A percentile compares a stretch with the other conserved stretches of the same genome.
phyloP scores from a whole-genome alignment of 2,888 invertebrate species.

The Limnephilus marmoratus region DNA sequence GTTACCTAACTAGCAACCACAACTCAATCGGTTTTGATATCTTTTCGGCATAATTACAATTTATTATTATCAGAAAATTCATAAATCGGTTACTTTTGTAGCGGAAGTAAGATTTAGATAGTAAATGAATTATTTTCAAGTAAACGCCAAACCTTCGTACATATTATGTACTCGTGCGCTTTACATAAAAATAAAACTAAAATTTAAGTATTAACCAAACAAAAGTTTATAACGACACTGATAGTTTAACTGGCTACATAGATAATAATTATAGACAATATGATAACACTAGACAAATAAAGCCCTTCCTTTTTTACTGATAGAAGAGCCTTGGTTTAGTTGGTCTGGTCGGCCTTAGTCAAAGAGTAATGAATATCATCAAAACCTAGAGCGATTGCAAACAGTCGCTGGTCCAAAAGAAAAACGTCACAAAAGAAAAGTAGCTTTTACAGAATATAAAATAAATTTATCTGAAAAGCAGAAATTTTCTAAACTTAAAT shows the following conservation, averaged over 20 bases:
- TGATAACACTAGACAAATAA: not conserved
- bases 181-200: not conserved
- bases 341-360: not conserved
- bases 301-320: not conserved
- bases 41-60: not conserved
- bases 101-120: not conserved
- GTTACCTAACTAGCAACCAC: not conserved
- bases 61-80: not conserved
- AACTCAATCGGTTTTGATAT: not conserved
- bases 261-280: not conserved
- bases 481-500: no score
- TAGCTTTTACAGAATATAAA: no score
- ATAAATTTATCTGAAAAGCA: no score
- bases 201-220: not conserved
- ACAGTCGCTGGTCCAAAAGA: not conserved
- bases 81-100: not conserved
- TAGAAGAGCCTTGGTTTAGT: not conserved
- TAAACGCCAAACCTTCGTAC: not conserved
- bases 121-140: not conserved
- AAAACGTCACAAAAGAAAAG: not conserved
- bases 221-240: not conserved
- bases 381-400: not conserved
- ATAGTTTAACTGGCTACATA: not conserved
- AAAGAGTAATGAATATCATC: not conserved
- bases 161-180: not conserved